Evolutionary conservation across 1,140 invertebrate genomes (phyloP).

Genomic region (Penaeus vannamei): DNA sequence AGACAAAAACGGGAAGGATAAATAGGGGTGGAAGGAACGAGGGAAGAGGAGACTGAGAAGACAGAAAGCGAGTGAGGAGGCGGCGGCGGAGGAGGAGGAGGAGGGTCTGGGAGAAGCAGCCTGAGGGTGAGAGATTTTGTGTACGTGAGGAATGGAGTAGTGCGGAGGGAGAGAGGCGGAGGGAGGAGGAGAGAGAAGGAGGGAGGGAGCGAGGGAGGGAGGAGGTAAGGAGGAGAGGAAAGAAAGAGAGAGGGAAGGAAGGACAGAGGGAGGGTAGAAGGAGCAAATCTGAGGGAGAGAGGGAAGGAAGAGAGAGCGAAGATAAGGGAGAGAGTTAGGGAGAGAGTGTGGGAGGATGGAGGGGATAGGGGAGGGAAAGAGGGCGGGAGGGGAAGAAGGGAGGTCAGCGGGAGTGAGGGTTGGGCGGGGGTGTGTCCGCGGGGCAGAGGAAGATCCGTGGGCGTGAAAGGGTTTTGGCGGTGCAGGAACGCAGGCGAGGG

Average conservation of each 20-base stretch:
- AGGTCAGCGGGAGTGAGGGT: constrained; percentile 47
- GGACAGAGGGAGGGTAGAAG: no score
- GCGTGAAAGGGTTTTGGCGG: no score
- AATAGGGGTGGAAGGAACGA: no score
- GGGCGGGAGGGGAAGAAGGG: constrained; percentile 37
- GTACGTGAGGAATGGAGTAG: no score
- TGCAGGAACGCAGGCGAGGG: no score
- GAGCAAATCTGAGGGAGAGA: not conserved
- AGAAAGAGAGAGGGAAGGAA: no score
- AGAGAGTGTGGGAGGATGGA: constrained; percentile 25
- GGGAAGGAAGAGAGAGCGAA: not conserved
- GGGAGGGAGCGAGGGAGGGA: no score
- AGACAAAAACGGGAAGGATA: no score
- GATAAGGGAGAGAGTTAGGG: not conserved
- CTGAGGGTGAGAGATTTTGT: no score
- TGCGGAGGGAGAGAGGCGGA: not conserved
- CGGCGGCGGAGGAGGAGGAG: not conserved
- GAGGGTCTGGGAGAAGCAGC: not conserved
- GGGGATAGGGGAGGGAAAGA: constrained; percentile 18
- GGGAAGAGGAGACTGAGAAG: no score
- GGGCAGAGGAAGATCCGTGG: not conserved
- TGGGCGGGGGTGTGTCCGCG: constrained; percentile 32
- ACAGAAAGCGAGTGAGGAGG: not conserved
- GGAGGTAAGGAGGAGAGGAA: not conserved
- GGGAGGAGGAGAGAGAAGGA: not conserved